Percentiles rank a stretch among this genome's conserved stretches.
Evolutionary conservation across 2,888 invertebrate genomes (phyloP).

Genomic region (Hyles lineata): DNA sequence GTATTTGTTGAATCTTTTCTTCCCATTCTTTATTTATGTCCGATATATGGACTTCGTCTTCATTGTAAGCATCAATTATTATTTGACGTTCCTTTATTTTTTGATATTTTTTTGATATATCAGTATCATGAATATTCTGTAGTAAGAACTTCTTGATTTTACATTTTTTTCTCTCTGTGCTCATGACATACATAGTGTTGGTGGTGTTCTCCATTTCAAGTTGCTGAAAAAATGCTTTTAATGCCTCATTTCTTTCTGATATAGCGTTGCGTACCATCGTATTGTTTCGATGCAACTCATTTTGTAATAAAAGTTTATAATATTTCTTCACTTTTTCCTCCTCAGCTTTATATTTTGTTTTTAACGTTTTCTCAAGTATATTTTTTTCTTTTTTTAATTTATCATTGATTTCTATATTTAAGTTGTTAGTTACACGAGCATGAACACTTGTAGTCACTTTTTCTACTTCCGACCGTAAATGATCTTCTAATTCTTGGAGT

Average conservation of each 20-base stretch:
- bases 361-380: slow-evolving; percentile 55
- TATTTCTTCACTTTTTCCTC: slow-evolving; percentile 66
- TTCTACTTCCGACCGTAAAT: slow-evolving; percentile 63
- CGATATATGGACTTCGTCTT: slow-evolving; percentile 54
- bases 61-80: slow-evolving; percentile 54
- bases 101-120: slow-evolving; percentile 59
- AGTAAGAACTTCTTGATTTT: slow-evolving; percentile 67
- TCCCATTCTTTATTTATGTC: slow-evolving; percentile 72
- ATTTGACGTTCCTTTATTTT: slow-evolving; percentile 63
- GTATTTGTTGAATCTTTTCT: slow-evolving; percentile 70
- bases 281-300: slow-evolving; percentile 61
- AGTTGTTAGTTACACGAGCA: slow-evolving; percentile 61
- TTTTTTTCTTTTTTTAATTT: slow-evolving; percentile 62
- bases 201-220: slow-evolving; percentile 68
- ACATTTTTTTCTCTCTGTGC: slow-evolving; percentile 76
- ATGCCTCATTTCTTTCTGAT: slow-evolving; percentile 67
- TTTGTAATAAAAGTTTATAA: slow-evolving; percentile 66
- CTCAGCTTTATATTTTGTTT: slow-evolving; percentile 59
- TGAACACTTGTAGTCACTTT: slow-evolving; percentile 54
- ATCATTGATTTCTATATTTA: slow-evolving; percentile 64
- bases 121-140: slow-evolving; percentile 62
- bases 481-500: slow-evolving; percentile 67
- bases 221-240: slow-evolving; percentile 66
- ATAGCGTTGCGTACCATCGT: slow-evolving; percentile 60
- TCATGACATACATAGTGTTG: slow-evolving; percentile 75